Evolutionary conservation across 2,797 vertebrate species (phyloP).

Genomic region (Lagorchestes hirsutus): DNA sequence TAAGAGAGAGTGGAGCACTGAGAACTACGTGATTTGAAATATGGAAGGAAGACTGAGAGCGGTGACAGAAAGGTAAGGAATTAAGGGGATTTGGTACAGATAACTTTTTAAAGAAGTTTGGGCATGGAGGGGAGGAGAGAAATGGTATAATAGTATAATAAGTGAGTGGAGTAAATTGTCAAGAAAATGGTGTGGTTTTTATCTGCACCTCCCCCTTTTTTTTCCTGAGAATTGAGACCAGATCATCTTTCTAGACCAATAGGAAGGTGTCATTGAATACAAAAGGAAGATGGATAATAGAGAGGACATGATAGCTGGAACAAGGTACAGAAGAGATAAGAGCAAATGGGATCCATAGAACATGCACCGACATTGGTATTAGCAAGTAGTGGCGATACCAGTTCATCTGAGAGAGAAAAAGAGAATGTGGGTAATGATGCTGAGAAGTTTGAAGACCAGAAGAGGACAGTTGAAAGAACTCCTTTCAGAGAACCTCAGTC

Average conservation of each 20-base stretch:
- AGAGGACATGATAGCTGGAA: neutral
- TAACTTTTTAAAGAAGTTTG: neutral
- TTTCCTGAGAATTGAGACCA: neutral
- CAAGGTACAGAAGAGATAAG: neutral
- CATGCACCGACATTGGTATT: neutral
- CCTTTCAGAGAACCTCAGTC: neutral
- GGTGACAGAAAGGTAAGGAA: neutral
- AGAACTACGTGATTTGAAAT: neutral
- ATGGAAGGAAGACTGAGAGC: neutral
- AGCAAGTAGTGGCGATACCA: neutral
- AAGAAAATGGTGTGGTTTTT: neutral
- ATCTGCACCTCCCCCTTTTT: neutral
- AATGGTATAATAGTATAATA: neutral
- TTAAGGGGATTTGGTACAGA: neutral
- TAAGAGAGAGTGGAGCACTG: neutral
- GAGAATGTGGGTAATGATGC: neutral
- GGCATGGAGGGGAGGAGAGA: neutral
- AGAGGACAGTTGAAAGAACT: neutral
- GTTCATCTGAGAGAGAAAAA: neutral
- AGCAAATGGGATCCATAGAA: neutral
- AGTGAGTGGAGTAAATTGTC: neutral
- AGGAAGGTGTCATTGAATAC: neutral
- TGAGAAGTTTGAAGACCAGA: neutral
- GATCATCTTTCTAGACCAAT: neutral
- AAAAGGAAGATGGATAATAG: neutral